Conservation (phyloP, 2,797 vertebrate species). For the Paramormyrops hopkinsi region DNA sequence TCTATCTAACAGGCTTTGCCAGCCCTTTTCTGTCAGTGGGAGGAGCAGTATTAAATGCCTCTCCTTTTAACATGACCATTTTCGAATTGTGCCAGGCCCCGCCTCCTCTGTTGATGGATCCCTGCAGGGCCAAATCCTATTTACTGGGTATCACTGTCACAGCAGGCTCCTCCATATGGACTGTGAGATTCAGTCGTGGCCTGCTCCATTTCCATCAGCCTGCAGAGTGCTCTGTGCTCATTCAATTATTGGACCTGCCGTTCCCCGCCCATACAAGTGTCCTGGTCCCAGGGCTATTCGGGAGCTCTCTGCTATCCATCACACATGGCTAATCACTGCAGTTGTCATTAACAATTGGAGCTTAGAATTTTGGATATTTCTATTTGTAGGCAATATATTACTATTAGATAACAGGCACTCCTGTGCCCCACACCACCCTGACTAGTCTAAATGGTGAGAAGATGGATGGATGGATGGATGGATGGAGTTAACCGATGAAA, state of each 20-base stretch:
- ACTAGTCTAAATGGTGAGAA: not conserved
- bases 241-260: constrained; percentile 37
- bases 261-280: constrained; percentile 8
- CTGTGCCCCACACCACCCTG: not conserved
- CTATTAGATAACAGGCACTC: not conserved
- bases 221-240: constrained; percentile 24
- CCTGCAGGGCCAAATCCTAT: constrained; percentile 43
- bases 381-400: not conserved
- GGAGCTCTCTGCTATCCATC: constrained; percentile 15
- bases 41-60: not conserved
- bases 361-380: not conserved
- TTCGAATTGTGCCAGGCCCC: constrained; percentile 5
- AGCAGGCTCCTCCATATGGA: constrained; percentile 36
- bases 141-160: constrained; percentile 39
- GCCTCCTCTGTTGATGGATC: constrained; percentile 29
- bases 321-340: constrained; percentile 16
- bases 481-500: not conserved
- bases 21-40: constrained; percentile 16
- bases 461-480: not conserved
- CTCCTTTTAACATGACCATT: constrained; percentile 30
- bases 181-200: constrained; percentile 32
- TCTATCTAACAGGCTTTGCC: constrained; percentile 26
- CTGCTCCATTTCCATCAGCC: constrained; percentile 40
- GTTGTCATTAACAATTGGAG: not conserved
- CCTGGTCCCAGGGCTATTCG: not conserved